A percentile compares a stretch with the other conserved stretches of the same genome.
Evolutionary conservation across 2,797 vertebrate genomes (phyloP).

Genomic region (Alauda arvensis): DNA sequence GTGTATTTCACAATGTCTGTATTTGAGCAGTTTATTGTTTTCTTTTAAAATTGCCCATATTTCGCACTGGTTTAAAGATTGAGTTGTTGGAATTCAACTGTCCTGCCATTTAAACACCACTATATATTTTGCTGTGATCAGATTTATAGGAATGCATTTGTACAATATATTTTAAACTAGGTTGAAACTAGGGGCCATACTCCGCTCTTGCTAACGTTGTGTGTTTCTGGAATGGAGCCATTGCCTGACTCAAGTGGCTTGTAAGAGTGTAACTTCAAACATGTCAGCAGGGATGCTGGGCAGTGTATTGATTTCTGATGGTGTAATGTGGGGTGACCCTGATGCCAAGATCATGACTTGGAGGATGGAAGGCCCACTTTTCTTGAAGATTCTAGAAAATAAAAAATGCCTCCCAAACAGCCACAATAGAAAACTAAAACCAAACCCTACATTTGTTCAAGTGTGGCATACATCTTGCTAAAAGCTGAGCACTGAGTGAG

Average conservation of each 20-base stretch:
- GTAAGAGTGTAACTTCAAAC: background rate
- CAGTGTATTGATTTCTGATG: background rate
- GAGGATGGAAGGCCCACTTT: background rate
- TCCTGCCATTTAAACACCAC: conserved; percentile 3
- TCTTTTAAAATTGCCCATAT: background rate
- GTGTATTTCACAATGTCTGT: background rate
- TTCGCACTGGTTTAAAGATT: background rate
- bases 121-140: background rate
- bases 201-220: background rate
- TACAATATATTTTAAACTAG: conserved; percentile 6
- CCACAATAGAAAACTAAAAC: background rate
- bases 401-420: background rate
- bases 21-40: background rate
- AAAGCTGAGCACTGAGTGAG: background rate
- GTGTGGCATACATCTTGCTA: background rate
- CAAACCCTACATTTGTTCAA: background rate
- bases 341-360: background rate
- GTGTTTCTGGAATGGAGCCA: conserved; percentile 6
- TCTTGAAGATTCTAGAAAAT: background rate
- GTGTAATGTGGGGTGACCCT: background rate
- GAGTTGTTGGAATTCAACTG: conserved; percentile 2
- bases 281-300: background rate
- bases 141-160: conserved; percentile 10
- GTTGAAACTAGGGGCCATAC: background rate
- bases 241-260: background rate